These are phyloP conservation scores for Sepiola atlantica DNA, from an alignment of 2,888 invertebrate species.

Conservation along the genomic window DNA sequence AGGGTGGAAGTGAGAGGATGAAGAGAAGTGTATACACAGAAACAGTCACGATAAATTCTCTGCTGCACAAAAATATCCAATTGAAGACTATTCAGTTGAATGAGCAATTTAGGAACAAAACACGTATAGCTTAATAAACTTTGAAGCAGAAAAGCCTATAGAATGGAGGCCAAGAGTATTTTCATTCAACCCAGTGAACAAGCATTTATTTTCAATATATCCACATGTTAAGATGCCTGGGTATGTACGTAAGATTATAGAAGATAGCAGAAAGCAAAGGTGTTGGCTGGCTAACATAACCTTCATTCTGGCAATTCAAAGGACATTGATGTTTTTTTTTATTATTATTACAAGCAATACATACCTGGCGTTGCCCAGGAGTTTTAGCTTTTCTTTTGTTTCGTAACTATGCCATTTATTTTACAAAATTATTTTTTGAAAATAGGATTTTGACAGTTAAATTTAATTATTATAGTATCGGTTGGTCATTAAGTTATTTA, in stretches of 20 bases:
- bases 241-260: too few relatives aligned
- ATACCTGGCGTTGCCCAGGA: too few relatives aligned
- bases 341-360: not conserved
- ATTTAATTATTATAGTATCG: too few relatives aligned
- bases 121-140: not conserved
- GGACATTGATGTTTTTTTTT: not conserved
- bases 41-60: not conserved
- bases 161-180: not conserved
- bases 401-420: too few relatives aligned
- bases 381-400: too few relatives aligned
- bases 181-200: not conserved
- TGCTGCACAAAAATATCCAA: not conserved
- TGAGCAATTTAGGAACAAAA: not conserved
- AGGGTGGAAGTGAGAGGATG: too few relatives aligned
- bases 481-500: too few relatives aligned
- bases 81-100: not conserved
- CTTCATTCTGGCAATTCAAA: not conserved
- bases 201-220: not conserved
- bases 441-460: too few relatives aligned
- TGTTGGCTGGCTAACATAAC: constrained; percentile 13
- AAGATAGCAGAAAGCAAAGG: not conserved
- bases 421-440: too few relatives aligned
- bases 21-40: not conserved
- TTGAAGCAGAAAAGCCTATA: not conserved
- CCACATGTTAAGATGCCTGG: not conserved